Percentiles rank a stretch among this genome's conserved stretches.
These are phyloP conservation scores for Drosophila gaucha DNA, from an alignment of 2,888 invertebrate species.

Conservation along the genomic window DNA sequence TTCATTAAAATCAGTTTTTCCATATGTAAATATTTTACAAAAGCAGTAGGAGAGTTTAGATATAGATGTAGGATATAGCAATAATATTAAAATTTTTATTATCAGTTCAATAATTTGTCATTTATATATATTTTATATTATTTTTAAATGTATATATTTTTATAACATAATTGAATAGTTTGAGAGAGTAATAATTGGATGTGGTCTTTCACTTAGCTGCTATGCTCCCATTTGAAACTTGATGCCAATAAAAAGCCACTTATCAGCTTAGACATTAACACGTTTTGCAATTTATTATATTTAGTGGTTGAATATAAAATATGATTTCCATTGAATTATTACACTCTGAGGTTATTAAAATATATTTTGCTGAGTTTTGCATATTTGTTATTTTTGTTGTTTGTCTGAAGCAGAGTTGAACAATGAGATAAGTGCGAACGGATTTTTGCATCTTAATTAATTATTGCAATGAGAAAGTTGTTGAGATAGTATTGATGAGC, in stretches of 20 bases:
- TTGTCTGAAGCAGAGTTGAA: not conserved
- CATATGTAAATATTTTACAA: too few relatives aligned
- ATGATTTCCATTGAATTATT: slow-evolving; percentile 5
- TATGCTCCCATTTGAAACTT: not conserved
- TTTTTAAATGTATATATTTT: too few relatives aligned
- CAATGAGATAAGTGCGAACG: not conserved
- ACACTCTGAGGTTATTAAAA: not conserved
- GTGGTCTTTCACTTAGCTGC: slow-evolving; percentile 40
- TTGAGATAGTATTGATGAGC: slow-evolving; percentile 7
- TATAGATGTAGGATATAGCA: too few relatives aligned
- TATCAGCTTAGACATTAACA: slow-evolving; percentile 38
- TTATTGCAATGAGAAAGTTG: slow-evolving; percentile 8
- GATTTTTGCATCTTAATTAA: slow-evolving; percentile 9
- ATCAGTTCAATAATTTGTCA: too few relatives aligned
- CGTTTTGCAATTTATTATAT: slow-evolving; percentile 32
- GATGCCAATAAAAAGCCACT: slow-evolving; percentile 3
- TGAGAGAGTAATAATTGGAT: not conserved
- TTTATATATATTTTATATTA: too few relatives aligned
- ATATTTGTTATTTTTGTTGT: not conserved
- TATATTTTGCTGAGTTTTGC: slow-evolving; percentile 7
- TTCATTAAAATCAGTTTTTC: too few relatives aligned
- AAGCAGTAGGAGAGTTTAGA: too few relatives aligned
- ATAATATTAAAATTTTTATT: too few relatives aligned
- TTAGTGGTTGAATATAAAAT: not conserved
- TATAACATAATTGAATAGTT: not conserved